Conservation (phyloP, 2,797 vertebrate species). For the Hapalemur alaotrensis region DNA sequence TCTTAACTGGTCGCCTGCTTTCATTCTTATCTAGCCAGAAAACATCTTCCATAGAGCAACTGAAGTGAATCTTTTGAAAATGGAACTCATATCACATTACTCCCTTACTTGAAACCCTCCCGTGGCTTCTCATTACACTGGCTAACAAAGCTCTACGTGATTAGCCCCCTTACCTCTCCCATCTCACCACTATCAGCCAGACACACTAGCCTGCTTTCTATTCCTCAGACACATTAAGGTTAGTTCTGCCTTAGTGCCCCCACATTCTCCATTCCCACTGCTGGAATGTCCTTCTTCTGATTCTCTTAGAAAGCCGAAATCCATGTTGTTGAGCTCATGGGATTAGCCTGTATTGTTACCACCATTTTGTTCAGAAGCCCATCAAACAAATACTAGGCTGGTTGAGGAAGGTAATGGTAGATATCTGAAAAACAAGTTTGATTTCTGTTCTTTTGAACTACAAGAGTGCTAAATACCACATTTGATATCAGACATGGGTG, state of each 20-base stretch:
- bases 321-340: neutral
- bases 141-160: neutral
- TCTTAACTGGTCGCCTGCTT: neutral
- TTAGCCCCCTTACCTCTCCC: neutral
- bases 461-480: neutral
- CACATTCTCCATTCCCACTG: neutral
- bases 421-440: neutral
- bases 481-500: neutral
- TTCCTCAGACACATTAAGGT: neutral
- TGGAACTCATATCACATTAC: neutral
- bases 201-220: neutral
- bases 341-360: neutral
- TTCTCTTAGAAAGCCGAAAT: neutral
- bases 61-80: neutral
- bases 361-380: neutral
- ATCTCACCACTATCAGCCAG: neutral
- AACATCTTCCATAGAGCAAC: neutral
- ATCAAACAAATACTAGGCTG: neutral
- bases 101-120: neutral
- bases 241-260: neutral
- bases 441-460: neutral
- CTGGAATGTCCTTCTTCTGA: neutral
- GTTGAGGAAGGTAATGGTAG: neutral
- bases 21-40: neutral
- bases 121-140: neutral